Conservation (phyloP, 2,888 invertebrate species). For the Chrysolina americana region DNA sequence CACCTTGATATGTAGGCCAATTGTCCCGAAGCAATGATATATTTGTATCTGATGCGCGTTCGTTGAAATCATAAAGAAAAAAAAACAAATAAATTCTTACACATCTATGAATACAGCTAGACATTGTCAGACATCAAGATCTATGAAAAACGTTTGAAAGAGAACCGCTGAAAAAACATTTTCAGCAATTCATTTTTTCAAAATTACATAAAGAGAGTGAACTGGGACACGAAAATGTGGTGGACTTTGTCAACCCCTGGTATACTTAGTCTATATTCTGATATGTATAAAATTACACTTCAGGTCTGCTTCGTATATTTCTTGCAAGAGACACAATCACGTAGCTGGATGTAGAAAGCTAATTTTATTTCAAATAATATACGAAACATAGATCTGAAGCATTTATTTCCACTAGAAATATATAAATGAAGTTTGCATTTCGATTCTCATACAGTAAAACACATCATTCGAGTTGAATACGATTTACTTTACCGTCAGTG, state of each 20-base stretch:
- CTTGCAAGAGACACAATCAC: conserved; percentile 65
- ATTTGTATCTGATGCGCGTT: conserved; percentile 54
- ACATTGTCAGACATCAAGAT: conserved; percentile 57
- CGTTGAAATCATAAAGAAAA: conserved; percentile 32
- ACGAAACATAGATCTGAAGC: conserved; percentile 30
- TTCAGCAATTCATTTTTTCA: conserved; percentile 36
- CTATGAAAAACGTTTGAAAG: conserved; percentile 45
- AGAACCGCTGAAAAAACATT: conserved; percentile 9
- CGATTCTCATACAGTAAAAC: background rate
- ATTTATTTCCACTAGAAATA: background rate
- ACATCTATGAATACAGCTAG: conserved; percentile 41
- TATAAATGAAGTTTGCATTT: conserved; percentile 3
- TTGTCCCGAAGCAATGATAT: conserved; percentile 49
- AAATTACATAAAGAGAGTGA: conserved; percentile 42
- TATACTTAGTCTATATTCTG: conserved; percentile 51
- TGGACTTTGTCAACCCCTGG: conserved; percentile 53
- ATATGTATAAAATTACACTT: conserved; percentile 58
- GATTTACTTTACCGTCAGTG: too few relatives aligned
- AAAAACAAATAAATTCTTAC: conserved; percentile 39
- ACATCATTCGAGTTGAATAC: too few relatives aligned
- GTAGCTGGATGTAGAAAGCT: conserved; percentile 49
- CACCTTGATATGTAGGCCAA: conserved; percentile 66
- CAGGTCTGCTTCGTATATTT: conserved; percentile 45
- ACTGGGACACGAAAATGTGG: conserved; percentile 58
- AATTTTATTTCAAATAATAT: conserved; percentile 45